Evolutionary conservation across 2,888 invertebrate species (phyloP).

Genomic region (Phyllotreta striolata): DNA sequence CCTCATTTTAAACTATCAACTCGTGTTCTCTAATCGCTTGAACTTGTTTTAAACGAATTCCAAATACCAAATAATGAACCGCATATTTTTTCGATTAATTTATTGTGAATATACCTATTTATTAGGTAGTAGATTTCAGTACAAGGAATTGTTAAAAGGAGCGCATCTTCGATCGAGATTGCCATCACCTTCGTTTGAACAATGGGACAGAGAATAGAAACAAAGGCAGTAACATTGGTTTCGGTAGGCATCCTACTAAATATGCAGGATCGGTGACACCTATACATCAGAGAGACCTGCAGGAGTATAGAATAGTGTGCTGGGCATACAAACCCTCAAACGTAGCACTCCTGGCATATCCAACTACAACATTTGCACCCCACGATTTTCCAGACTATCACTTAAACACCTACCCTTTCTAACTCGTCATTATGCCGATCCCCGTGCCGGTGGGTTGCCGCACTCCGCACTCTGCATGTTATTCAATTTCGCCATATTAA

Average conservation of each 20-base stretch:
- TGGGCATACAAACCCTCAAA: conserved; percentile 51
- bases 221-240: conserved; percentile 25
- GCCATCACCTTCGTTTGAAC: conserved; percentile 4
- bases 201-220: conserved; percentile 9
- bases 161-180: too few relatives aligned
- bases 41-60: too few relatives aligned
- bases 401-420: conserved; percentile 30
- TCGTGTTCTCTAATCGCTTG: not conserved
- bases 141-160: too few relatives aligned
- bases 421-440: conserved; percentile 24
- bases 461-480: conserved; percentile 16
- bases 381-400: conserved; percentile 34
- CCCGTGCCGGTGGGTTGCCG: not conserved
- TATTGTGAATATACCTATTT: too few relatives aligned
- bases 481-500: conserved; percentile 24
- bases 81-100: too few relatives aligned
- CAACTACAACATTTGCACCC: conserved; percentile 39
- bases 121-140: too few relatives aligned
- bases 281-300: conserved; percentile 56
- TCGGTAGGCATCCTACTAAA: conserved; percentile 50
- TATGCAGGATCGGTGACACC: conserved; percentile 58
- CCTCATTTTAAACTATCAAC: conserved; percentile 35
- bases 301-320: conserved; percentile 46
- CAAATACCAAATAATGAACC: too few relatives aligned
- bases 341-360: conserved; percentile 38